Base-by-base conservation (phyloP, 2,113 vertebrate species). In the Nannospalax galili region DNA sequence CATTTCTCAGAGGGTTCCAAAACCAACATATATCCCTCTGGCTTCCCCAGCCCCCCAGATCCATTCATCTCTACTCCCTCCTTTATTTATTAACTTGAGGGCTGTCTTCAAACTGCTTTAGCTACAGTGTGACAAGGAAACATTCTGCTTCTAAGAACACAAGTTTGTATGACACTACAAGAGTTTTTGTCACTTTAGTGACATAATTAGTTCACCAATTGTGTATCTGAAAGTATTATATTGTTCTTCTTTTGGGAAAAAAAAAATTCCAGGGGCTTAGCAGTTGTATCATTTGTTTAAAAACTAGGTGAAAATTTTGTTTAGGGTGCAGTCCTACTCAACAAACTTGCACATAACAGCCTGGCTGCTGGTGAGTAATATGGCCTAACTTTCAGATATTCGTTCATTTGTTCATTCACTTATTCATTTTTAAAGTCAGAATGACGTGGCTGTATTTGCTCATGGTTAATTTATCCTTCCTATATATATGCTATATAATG, bases 261-360 rank as follows among this genome's bases (percentile, higher is more conserved):
- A 58, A 91, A 58, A 72, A 48, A 52, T 52, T 11, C 30, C 40
- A 22, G 70, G 45, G 64, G 9, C 7, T 89, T 48, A 15, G 22
- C 26, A 56, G 62, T 77, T 48, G 81, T 10, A n/a, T 62, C 62
- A 45, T 85, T 94, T 78, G 16, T 75, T 92, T 96, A 60, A 81
- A 95, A 85, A 56, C 42, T 48, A 12, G 5, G 3, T n/a, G 56
- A 30, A 79, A 86, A 60, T 72, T 11, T 85, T 32, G 30, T 92
- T 87, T 52, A 52, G n/a, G 48, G 4, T 85, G 69, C 77, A 35
- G 32, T 69, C 52, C 45, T 69, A 28, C 35, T 62, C 62, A 77
- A 67, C 35, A 64, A 58, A 90, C 75, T 93, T 81, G 70, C 20
- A 64, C 48, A 17, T 32, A 58, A 10, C n/a, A 48, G 2, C 28